These are phyloP conservation scores for Drosophila infuscata DNA, from an alignment of 2,888 invertebrate species.

Conservation along the genomic window DNA sequence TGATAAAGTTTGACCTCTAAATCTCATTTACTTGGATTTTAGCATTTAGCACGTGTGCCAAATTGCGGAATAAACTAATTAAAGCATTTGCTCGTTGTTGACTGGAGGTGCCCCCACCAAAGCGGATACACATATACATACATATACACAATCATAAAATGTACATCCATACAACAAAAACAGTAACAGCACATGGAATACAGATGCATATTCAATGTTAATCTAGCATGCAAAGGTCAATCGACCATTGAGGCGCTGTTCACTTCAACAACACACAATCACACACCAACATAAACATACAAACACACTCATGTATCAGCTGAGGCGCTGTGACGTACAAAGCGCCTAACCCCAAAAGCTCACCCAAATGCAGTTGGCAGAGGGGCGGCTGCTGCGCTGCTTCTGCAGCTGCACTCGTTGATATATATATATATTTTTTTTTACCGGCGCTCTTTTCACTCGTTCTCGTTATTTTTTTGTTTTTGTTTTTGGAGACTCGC, in stretches of 20 bases:
- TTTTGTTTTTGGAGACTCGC: constrained; percentile 52
- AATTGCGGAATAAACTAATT: constrained; percentile 67
- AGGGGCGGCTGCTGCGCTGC: constrained; percentile 11
- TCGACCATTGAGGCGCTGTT: constrained; percentile 70
- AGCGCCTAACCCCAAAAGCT: constrained; percentile 27
- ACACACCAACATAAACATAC: constrained; percentile 9
- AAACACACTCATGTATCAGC: constrained; percentile 18
- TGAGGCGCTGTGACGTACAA: constrained; percentile 37
- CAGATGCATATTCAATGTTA: constrained; percentile 65
- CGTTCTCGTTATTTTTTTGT: constrained; percentile 57
- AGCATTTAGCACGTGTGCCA: constrained; percentile 64
- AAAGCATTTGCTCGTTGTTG: constrained; percentile 27
- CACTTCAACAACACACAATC: constrained; percentile 5
- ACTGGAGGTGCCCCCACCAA: constrained; percentile 7
- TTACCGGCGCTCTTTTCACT: constrained; percentile 48
- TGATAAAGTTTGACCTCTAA: constrained; percentile 73
- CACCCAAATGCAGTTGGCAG: constrained; percentile 15
- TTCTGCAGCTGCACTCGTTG: constrained; percentile 29
- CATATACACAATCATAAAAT: background rate
- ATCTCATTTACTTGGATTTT: constrained; percentile 63
- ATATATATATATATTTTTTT: constrained; percentile 23
- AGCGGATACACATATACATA: background rate
- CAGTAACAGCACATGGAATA: constrained; percentile 2
- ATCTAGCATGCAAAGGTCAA: constrained; percentile 80
- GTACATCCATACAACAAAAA: constrained; percentile 4